Evolutionary conservation across 2,797 vertebrate species (phyloP).

Genomic region (Danio kyathit): DNA sequence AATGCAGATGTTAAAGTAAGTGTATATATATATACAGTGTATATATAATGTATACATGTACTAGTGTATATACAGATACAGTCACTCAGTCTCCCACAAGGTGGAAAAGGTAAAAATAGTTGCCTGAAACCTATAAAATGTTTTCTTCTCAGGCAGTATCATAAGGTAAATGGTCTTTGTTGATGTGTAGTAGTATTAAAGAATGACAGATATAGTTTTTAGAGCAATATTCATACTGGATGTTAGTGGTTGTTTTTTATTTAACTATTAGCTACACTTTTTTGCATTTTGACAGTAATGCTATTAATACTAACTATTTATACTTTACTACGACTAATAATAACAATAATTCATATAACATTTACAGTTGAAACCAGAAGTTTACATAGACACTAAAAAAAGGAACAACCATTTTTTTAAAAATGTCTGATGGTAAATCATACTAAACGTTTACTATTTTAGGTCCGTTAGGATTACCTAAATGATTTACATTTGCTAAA

Average conservation of each 20-base stretch:
- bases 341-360: not conserved
- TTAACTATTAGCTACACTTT: no score
- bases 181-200: not conserved
- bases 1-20: conserved; percentile 87
- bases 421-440: no score
- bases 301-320: not conserved
- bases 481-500: no score
- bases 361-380: no score
- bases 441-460: no score
- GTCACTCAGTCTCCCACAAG: not conserved
- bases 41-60: no score
- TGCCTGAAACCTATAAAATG: not conserved
- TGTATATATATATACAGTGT: not conserved
- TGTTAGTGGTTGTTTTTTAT: no score
- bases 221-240: not conserved
- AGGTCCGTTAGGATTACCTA: no score
- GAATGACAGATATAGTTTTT: not conserved
- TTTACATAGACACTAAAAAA: no score
- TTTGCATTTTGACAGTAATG: not conserved
- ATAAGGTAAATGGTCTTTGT: not conserved
- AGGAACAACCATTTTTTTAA: no score
- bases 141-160: not conserved
- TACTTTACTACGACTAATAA: not conserved
- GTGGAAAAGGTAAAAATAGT: not conserved
- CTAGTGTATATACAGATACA: no score